Conservation (phyloP, 2,797 vertebrate species). For the Gadopsis bispinosus region DNA sequence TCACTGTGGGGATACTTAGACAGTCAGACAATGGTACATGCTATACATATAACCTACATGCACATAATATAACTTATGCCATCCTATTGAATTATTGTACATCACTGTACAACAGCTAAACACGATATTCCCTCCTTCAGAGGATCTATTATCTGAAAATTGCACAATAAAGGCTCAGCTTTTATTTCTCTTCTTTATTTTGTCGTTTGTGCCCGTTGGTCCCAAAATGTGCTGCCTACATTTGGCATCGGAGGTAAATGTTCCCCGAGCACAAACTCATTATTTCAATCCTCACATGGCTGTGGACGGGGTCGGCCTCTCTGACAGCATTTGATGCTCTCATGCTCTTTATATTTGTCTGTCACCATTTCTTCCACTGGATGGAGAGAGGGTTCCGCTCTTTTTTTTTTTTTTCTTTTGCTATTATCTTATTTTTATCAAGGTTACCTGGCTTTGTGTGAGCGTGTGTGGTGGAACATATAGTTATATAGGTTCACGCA, state of each 20-base stretch:
- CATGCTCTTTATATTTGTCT: constrained; percentile 41
- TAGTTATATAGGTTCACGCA: constrained; percentile 14
- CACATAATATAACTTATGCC: constrained; percentile 8
- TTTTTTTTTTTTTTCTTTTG: constrained; percentile 8
- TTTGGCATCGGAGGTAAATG: constrained; percentile 72
- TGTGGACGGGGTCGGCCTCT: constrained; percentile 67
- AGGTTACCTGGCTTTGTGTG: constrained; percentile 8
- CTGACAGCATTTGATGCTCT: constrained; percentile 75
- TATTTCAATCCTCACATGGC: constrained; percentile 77
- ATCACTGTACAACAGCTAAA: background rate
- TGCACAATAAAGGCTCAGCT: constrained; percentile 10
- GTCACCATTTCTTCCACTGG: constrained; percentile 50
- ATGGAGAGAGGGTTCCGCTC: constrained; percentile 12
- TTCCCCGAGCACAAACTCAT: constrained; percentile 74
- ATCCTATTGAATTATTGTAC: background rate
- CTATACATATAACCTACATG: constrained; percentile 1
- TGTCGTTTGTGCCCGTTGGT: constrained; percentile 56
- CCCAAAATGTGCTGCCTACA: constrained; percentile 51
- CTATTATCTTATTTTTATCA: constrained; percentile 12
- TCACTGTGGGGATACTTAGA: constrained; percentile 19
- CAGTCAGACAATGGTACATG: constrained; percentile 19
- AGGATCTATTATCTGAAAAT: constrained; percentile 28
- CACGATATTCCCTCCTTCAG: background rate
- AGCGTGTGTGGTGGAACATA: constrained; percentile 12
- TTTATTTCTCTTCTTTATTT: constrained; percentile 32